Percentiles rank a stretch among this genome's conserved stretches.
These are phyloP conservation scores for Pharmacophagus antenor DNA, from an alignment of 2,888 invertebrate species.

Conservation along the genomic window DNA sequence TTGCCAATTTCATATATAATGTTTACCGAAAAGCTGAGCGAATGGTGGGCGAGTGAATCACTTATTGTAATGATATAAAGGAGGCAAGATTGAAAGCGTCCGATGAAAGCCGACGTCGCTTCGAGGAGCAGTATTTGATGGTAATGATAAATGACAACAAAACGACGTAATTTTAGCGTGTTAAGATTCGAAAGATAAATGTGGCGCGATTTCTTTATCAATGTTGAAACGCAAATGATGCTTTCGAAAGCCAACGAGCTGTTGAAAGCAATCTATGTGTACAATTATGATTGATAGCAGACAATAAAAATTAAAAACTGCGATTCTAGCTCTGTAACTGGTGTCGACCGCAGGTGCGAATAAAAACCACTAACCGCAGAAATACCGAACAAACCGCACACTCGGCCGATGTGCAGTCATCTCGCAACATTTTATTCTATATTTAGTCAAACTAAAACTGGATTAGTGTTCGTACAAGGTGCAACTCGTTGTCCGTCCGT, in stretches of 20 bases:
- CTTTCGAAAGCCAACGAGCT: constrained; percentile 38
- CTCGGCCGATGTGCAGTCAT: constrained; percentile 62
- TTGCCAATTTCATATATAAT: constrained; percentile 77
- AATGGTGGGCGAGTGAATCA: constrained; percentile 75
- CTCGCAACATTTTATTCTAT: constrained; percentile 60
- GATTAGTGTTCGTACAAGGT: constrained; percentile 62
- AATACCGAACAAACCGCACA: constrained; percentile 56
- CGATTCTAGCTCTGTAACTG: constrained; percentile 46
- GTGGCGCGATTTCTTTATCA: constrained; percentile 58
- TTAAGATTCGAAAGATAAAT: constrained; percentile 74
- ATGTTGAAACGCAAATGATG: constrained; percentile 53
- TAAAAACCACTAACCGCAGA: constrained; percentile 62
- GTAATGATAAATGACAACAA: constrained; percentile 77
- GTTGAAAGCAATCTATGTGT: constrained; percentile 28
- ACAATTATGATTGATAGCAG: background rate
- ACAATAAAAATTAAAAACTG: constrained; percentile 10
- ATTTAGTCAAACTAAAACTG: constrained; percentile 62
- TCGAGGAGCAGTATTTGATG: constrained; percentile 65
- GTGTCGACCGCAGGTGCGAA: constrained; percentile 62
- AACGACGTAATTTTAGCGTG: constrained; percentile 69
- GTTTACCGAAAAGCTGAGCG: constrained; percentile 75
- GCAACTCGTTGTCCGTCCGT: constrained; percentile 53
- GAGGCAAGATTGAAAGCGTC: constrained; percentile 76
- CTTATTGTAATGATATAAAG: constrained; percentile 79
- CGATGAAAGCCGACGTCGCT: constrained; percentile 70